Percentiles rank a stretch among this genome's conserved stretches.
phyloP scores from a whole-genome alignment of 2,113 vertebrate species.

The Semnornis frantzii region DNA sequence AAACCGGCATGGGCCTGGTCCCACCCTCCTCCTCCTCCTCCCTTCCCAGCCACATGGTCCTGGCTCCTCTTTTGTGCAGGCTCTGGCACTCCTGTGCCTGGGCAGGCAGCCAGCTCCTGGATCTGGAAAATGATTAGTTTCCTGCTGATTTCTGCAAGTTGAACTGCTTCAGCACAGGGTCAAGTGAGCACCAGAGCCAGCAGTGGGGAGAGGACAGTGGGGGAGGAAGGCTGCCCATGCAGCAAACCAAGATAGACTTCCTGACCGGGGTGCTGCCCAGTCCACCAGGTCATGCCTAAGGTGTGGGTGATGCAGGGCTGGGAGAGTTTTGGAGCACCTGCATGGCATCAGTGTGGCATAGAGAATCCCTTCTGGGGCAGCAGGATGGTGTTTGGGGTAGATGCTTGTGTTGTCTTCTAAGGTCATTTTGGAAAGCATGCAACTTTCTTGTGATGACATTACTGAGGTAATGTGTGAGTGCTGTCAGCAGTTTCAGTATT shows the following conservation, averaged over 20 bases:
- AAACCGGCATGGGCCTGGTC: neutral
- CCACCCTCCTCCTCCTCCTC: neutral
- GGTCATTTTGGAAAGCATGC: neutral
- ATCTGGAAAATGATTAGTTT: conserved; percentile 59
- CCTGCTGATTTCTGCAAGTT: conserved; percentile 38
- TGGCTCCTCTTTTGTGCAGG: conserved; percentile 48
- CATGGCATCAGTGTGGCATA: neutral
- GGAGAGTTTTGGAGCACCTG: neutral
- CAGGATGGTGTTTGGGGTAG: neutral
- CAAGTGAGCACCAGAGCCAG: neutral
- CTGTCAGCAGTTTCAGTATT: neutral
- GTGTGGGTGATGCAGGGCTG: neutral
- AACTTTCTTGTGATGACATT: neutral
- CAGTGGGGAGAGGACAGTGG: accelerated
- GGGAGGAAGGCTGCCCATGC: neutral
- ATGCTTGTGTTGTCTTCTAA: neutral
- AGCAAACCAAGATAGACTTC: neutral
- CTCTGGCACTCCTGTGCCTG: conserved; percentile 56
- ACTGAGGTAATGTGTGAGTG: neutral
- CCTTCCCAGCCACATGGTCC: conserved; percentile 26
- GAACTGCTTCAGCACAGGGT: neutral
- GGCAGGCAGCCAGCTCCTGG: conserved; percentile 56
- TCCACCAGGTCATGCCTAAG: accelerated
- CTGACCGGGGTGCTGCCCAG: accelerated
- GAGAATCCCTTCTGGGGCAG: neutral